Conservation (phyloP, 2,113 vertebrate species). For the Pholis gunnellus region DNA sequence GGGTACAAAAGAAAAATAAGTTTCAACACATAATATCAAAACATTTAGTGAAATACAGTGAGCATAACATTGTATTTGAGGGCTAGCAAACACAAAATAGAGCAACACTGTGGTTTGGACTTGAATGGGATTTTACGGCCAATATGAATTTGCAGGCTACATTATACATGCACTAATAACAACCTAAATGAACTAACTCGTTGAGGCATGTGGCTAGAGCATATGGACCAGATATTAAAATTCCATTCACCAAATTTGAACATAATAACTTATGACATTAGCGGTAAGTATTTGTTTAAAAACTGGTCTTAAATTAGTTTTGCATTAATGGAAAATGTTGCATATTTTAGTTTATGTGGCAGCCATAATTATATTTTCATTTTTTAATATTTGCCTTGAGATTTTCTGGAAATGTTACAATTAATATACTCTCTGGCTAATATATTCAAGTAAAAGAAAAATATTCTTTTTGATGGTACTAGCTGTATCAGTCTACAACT, state of each 20-base stretch:
- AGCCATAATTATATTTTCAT: background rate
- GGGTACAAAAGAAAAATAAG: constrained; percentile 4
- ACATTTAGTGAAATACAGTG: background rate
- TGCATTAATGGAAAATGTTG: background rate
- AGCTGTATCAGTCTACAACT: background rate
- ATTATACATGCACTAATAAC: constrained; percentile 9
- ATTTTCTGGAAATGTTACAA: background rate
- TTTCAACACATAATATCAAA: background rate
- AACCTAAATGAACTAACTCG: background rate
- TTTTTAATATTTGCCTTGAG: background rate
- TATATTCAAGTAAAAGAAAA: background rate
- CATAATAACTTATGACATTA: constrained; percentile 1
- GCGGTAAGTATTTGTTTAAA: background rate
- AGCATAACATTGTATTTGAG: constrained; percentile 16
- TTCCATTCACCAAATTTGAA: background rate
- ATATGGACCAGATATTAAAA: constrained; percentile 9
- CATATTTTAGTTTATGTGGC: background rate
- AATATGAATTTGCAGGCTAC: background rate
- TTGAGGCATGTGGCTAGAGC: background rate
- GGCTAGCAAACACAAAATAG: constrained; percentile 12
- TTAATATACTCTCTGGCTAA: background rate
- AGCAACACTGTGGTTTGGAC: constrained; percentile 9
- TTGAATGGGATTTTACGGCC: constrained; percentile 1
- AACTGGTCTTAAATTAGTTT: background rate
- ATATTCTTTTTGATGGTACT: background rate